Evolutionary conservation across 2,113 vertebrate species (phyloP).

Genomic region (Myotis brandtii): DNA sequence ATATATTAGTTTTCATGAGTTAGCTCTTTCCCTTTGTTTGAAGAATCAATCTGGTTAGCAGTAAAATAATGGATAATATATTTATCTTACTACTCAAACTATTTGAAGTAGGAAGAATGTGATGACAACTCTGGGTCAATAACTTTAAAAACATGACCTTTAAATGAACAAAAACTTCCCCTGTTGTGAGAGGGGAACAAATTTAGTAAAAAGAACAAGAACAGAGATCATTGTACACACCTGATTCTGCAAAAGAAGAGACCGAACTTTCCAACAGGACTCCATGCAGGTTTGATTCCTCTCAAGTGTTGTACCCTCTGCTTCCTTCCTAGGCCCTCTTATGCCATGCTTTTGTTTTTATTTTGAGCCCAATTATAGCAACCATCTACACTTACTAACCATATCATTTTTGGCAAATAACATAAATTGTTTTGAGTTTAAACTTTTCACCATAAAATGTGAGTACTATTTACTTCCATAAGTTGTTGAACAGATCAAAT

Average conservation of each 20-base stretch:
- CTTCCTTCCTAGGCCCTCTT: neutral
- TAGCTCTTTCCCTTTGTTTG: constrained; percentile 22
- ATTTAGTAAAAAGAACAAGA: neutral
- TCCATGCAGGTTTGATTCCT: neutral
- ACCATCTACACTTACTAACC: neutral
- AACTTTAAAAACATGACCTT: constrained; percentile 50
- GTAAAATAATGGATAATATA: constrained; percentile 36
- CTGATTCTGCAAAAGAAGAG: neutral
- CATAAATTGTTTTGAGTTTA: neutral
- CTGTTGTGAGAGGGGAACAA: neutral
- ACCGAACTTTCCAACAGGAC: neutral
- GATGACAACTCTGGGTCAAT: constrained; percentile 41
- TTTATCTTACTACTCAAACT: constrained; percentile 48
- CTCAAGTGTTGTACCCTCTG: neutral
- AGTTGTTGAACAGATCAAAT: neutral
- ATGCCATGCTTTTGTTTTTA: neutral
- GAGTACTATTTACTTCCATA: neutral
- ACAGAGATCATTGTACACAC: neutral
- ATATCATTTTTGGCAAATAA: neutral
- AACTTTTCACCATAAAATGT: neutral
- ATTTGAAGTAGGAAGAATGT: constrained; percentile 46
- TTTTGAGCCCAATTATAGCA: neutral
- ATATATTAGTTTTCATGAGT: neutral
- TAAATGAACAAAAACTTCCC: neutral
- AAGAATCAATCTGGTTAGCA: neutral